Evolutionary conservation across 2,113 vertebrate species (phyloP).

Genomic region (Platanista minor): DNA sequence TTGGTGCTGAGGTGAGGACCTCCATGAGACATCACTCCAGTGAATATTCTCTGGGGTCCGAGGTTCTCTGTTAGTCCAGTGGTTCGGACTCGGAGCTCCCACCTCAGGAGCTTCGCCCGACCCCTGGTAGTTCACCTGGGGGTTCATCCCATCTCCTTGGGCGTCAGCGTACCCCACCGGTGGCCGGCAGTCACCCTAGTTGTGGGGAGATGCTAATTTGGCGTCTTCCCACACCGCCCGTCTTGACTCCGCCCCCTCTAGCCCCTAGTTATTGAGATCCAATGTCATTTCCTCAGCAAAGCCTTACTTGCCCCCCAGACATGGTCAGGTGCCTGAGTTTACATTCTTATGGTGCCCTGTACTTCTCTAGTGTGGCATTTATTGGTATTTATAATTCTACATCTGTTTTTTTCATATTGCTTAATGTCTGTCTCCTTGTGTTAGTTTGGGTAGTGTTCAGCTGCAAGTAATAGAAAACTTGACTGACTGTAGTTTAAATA

Average conservation of each 20-base stretch:
- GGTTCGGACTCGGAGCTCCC: too few species aligned
- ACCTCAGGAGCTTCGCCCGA: too few species aligned
- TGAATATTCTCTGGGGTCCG: too few species aligned
- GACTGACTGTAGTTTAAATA: not conserved
- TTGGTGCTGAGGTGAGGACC: too few species aligned
- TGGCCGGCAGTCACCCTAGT: too few species aligned
- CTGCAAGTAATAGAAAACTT: slow-evolving; percentile 1
- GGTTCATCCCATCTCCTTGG: too few species aligned
- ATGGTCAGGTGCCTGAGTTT: not conserved
- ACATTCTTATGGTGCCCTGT: not conserved
- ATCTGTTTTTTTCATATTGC: not conserved
- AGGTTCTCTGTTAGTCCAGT: too few species aligned
- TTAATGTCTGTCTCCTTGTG: not conserved
- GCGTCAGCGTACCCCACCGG: too few species aligned
- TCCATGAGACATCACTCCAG: too few species aligned
- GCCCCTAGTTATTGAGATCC: not conserved
- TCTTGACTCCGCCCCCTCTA: not conserved
- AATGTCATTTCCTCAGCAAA: slow-evolving; percentile 5
- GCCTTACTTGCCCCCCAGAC: not conserved
- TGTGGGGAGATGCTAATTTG: too few species aligned
- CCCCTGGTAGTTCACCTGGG: too few species aligned
- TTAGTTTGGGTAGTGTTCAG: not conserved
- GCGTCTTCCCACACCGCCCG: too few species aligned
- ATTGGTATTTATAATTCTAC: not conserved
- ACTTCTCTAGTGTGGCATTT: not conserved